These are phyloP conservation scores for Sebastes diploproa DNA, from an alignment of 2,797 vertebrate genomes.

Conservation along the genomic window DNA sequence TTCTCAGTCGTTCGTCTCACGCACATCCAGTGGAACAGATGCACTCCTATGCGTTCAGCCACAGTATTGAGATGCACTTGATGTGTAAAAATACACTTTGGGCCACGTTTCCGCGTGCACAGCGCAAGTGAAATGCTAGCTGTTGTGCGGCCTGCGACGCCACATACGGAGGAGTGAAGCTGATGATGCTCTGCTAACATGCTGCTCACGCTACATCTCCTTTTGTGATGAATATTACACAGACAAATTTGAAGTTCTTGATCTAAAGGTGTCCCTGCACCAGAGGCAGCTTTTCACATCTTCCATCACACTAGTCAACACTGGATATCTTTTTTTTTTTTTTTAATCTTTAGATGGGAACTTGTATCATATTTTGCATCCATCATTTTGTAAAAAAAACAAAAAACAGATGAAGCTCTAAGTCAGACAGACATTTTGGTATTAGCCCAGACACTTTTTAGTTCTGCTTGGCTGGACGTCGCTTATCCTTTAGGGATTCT, in stretches of 20 bases:
- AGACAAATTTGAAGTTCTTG: background rate
- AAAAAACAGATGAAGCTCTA: too few species aligned
- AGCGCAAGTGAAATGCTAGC: too few species aligned
- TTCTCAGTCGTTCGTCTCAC: background rate
- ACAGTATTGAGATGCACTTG: too few species aligned
- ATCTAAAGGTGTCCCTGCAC: background rate
- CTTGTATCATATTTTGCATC: too few species aligned
- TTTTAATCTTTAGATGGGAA: too few species aligned
- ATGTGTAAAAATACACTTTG: too few species aligned
- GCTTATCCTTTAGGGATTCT: slow-evolving; percentile 24
- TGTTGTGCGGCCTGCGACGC: too few species aligned
- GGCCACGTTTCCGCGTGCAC: too few species aligned
- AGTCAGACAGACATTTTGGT: background rate
- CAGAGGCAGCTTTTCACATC: background rate
- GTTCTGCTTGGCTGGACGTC: slow-evolving; percentile 42
- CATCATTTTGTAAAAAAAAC: too few species aligned
- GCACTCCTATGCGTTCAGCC: background rate
- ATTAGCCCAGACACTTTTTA: slow-evolving; percentile 16
- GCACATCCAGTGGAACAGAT: background rate
- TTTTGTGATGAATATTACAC: background rate
- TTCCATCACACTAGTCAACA: background rate
- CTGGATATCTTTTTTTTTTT: background rate
- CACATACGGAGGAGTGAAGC: background rate
- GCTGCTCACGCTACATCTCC: too few species aligned
- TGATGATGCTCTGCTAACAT: background rate